These are phyloP conservation scores for Gnathonemus longibarbis DNA, from an alignment of 2,113 vertebrate species.

Conservation along the genomic window DNA sequence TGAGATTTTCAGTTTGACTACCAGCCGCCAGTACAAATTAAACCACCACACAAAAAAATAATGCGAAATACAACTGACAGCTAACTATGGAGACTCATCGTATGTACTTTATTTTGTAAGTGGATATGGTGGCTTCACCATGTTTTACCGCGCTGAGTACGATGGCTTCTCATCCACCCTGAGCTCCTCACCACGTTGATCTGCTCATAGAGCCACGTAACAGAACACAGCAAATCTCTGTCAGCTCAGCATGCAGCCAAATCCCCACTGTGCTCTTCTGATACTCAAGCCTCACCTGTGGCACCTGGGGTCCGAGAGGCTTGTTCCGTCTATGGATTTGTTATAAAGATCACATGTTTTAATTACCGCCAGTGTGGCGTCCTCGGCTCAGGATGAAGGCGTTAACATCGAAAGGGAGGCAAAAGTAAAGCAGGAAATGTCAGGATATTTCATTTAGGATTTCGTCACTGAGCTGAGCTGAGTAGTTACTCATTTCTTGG, in stretches of 20 bases:
- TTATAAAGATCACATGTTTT: not conserved
- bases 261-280: not conserved
- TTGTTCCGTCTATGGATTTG: not conserved
- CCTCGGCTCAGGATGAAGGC: not conserved
- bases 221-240: not conserved
- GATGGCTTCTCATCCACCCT: not conserved
- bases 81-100: not conserved
- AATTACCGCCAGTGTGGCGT: not conserved
- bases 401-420: not conserved
- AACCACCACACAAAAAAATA: not conserved
- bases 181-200: not conserved
- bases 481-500: not conserved
- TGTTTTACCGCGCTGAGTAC: not conserved
- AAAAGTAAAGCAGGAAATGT: not conserved
- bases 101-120: not conserved
- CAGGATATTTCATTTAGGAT: not conserved
- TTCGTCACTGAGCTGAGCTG: not conserved
- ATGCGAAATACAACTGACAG: not conserved
- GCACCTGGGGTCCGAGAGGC: too few relatives aligned
- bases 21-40: not conserved
- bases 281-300: not conserved
- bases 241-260: not conserved
- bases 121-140: not conserved
- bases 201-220: not conserved
- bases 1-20: not conserved